Percentiles rank a stretch among this genome's conserved stretches.
phyloP scores from a whole-genome alignment of 2,113 vertebrate genomes.

The Eubucco bourcierii region DNA sequence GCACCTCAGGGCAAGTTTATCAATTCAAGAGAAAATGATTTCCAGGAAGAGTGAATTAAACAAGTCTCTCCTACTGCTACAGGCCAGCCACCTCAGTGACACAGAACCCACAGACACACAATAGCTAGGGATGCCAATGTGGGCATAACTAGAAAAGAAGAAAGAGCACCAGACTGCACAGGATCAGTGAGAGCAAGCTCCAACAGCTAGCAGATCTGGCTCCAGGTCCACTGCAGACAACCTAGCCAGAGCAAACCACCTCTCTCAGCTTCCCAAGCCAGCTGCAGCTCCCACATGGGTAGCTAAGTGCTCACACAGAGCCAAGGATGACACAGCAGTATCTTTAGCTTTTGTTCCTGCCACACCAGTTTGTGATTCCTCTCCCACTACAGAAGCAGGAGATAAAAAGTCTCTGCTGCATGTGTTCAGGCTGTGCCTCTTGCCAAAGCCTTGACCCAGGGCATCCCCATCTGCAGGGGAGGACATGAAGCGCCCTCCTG shows the following conservation, averaged over 20 bases:
- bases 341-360: background rate
- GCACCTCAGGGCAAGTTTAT: background rate
- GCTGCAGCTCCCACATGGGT: accelerated
- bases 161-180: background rate
- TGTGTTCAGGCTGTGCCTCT: background rate
- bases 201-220: background rate
- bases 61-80: background rate
- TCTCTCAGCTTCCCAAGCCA: background rate
- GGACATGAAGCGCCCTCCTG: background rate
- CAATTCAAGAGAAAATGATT: background rate
- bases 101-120: background rate
- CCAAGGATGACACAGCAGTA: accelerated
- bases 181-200: background rate
- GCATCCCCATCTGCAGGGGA: background rate
- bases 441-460: background rate
- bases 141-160: background rate
- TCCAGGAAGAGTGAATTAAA: background rate
- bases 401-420: accelerated
- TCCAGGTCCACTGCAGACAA: background rate
- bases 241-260: background rate
- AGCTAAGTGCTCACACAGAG: accelerated
- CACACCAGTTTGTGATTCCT: accelerated
- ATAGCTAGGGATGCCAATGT: background rate
- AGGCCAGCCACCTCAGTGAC: background rate
- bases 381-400: background rate